Evolutionary conservation across 2,888 invertebrate species (phyloP).

Genomic region (Leptinotarsa peninsularis): DNA sequence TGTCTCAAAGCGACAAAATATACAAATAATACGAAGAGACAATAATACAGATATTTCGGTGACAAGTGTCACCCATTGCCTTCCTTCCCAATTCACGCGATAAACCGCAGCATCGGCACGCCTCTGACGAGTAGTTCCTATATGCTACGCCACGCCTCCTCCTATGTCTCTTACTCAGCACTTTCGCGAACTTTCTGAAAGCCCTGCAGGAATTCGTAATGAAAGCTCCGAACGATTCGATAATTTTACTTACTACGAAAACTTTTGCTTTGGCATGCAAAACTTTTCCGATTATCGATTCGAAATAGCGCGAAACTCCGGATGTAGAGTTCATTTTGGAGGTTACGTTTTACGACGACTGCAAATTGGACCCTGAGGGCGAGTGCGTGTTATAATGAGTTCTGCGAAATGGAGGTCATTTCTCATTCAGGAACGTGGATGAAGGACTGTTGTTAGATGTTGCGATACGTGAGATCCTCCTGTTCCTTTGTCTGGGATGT

Average conservation of each 20-base stretch:
- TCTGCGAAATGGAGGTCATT: not conserved
- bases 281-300: slow-evolving; percentile 57
- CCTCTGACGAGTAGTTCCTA: not conserved
- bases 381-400: slow-evolving; percentile 19
- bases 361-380: slow-evolving; percentile 1
- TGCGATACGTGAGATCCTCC: not conserved
- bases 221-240: slow-evolving; percentile 59
- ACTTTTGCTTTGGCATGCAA: slow-evolving; percentile 60
- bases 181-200: slow-evolving; percentile 47
- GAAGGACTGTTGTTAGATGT: not conserved
- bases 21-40: no score
- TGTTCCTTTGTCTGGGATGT: not conserved
- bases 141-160: slow-evolving; percentile 14
- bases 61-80: no score
- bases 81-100: not conserved
- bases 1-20: no score
- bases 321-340: not conserved
- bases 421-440: slow-evolving; percentile 1
- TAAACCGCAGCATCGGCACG: not conserved
- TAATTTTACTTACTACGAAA: slow-evolving; percentile 59
- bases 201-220: slow-evolving; percentile 59
- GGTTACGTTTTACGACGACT: slow-evolving; percentile 7
- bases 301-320: slow-evolving; percentile 18
- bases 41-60: no score
- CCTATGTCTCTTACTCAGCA: slow-evolving; percentile 43